Evolutionary conservation across 2,797 vertebrate genomes (phyloP).

Genomic region (Sebastes flavidus): DNA sequence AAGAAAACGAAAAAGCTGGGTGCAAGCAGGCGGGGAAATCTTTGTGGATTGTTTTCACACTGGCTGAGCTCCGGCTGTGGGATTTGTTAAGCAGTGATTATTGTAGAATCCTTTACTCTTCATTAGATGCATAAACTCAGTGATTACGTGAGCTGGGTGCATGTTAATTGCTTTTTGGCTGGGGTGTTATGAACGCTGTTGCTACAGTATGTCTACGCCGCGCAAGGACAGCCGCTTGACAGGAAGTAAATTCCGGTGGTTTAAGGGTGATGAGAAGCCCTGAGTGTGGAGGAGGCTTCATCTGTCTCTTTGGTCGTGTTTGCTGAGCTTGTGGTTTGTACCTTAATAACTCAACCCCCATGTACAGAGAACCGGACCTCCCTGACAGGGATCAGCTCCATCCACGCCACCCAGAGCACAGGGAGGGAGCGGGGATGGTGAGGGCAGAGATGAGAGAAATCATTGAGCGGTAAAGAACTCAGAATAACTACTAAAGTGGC

Average conservation of each 20-base stretch:
- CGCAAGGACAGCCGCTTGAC: slow-evolving; percentile 31
- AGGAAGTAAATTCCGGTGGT: slow-evolving; percentile 57
- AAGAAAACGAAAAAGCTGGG: background rate
- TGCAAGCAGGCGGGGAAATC: slow-evolving; percentile 1
- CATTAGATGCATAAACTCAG: slow-evolving; percentile 29
- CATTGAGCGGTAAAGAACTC: slow-evolving; percentile 6
- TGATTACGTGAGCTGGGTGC: background rate
- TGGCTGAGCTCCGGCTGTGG: slow-evolving; percentile 25
- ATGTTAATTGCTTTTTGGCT: slow-evolving; percentile 2
- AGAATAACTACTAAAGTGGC: slow-evolving; percentile 34
- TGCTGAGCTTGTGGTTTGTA: slow-evolving; percentile 70
- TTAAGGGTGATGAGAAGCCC: slow-evolving; percentile 61
- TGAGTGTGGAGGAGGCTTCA: slow-evolving; percentile 57
- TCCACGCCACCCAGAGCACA: background rate
- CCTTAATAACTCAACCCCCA: slow-evolving; percentile 66
- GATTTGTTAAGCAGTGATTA: slow-evolving; percentile 28
- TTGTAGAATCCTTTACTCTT: slow-evolving; percentile 26
- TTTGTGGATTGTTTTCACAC: slow-evolving; percentile 28
- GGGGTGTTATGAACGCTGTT: slow-evolving; percentile 1
- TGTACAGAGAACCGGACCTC: slow-evolving; percentile 29
- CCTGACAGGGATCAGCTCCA: slow-evolving; percentile 58
- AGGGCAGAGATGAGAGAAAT: slow-evolving; percentile 24
- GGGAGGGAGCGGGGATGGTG: background rate
- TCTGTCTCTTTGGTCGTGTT: slow-evolving; percentile 64
- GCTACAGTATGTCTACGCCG: background rate